A percentile compares a stretch with the other conserved stretches of the same genome.
phyloP scores from a whole-genome alignment of 2,888 invertebrate species.

The Tachina grossa region DNA sequence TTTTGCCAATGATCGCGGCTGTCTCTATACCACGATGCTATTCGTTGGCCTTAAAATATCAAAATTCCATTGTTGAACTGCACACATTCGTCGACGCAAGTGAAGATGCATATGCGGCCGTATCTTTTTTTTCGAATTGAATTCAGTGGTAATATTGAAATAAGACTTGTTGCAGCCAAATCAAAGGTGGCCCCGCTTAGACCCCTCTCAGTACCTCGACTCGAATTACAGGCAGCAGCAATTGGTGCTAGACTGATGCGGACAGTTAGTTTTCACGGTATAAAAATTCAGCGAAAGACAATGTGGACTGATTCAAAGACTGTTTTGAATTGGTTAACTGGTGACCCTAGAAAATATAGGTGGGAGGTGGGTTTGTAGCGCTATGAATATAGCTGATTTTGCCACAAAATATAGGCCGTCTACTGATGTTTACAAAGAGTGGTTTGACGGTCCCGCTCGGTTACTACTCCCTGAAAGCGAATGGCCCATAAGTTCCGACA shows the following conservation, averaged over 20 bases:
- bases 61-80: too few relatives aligned
- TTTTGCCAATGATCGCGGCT: too few relatives aligned
- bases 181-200: slow-evolving; percentile 14
- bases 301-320: slow-evolving; percentile 10
- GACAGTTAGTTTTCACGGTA: slow-evolving; percentile 3
- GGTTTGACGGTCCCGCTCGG: too few relatives aligned
- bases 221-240: neutral
- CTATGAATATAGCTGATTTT: too few relatives aligned
- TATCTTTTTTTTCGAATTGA: neutral
- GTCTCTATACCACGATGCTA: too few relatives aligned
- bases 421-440: too few relatives aligned
- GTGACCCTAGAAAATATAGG: too few relatives aligned
- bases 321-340: slow-evolving; percentile 4
- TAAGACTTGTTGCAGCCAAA: neutral
- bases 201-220: slow-evolving; percentile 8
- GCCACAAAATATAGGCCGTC: too few relatives aligned
- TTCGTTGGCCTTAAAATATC: too few relatives aligned
- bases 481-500: neutral
- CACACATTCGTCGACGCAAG: neutral
- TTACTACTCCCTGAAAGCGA: too few relatives aligned
- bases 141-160: neutral
- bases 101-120: neutral
- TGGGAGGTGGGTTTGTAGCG: too few relatives aligned
- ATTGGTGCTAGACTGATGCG: neutral
- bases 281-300: neutral